Evolutionary conservation across 1,140 invertebrate genomes (phyloP).

Genomic region (Drosophila simulans): DNA sequence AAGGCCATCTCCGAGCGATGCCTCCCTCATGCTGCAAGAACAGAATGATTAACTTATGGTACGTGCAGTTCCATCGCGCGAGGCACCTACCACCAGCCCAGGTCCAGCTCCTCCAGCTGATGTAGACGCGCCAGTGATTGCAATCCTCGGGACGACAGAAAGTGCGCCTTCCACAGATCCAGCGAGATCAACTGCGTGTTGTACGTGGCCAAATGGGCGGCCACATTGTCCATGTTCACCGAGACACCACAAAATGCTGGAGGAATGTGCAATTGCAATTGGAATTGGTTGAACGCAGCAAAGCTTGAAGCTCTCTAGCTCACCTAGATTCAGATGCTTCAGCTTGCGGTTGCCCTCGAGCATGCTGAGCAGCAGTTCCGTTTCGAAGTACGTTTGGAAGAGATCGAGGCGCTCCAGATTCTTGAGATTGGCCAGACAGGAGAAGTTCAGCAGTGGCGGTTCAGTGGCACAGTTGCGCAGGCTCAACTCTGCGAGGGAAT

Average conservation of each 20-base stretch:
- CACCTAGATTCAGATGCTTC: constrained; percentile 90
- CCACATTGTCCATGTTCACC: constrained; percentile 89
- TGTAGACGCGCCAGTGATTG: constrained; percentile 88
- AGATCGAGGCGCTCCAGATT: constrained; percentile 91
- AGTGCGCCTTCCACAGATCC: constrained; percentile 94
- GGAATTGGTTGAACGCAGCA: neutral
- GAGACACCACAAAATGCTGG: constrained; percentile 85
- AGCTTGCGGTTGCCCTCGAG: constrained; percentile 88
- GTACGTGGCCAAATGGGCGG: constrained; percentile 87
- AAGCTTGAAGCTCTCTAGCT: neutral
- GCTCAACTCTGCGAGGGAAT: constrained; percentile 86
- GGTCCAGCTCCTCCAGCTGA: constrained; percentile 92
- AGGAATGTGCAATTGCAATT: neutral
- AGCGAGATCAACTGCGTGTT: constrained; percentile 89
- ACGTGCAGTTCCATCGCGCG: neutral
- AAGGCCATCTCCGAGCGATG: constrained; percentile 86
- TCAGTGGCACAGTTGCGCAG: constrained; percentile 86
- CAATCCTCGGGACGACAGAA: constrained; percentile 89
- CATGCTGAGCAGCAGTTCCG: constrained; percentile 87
- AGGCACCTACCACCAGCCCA: constrained; percentile 93
- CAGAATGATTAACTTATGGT: constrained; percentile 23
- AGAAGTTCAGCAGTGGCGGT: constrained; percentile 87
- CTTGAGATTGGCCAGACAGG: constrained; percentile 86
- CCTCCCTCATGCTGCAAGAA: constrained; percentile 85
- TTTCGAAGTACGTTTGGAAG: constrained; percentile 89